These are phyloP conservation scores for Macrotis lagotis DNA, from an alignment of 2,113 vertebrate species.

Conservation along the genomic window DNA sequence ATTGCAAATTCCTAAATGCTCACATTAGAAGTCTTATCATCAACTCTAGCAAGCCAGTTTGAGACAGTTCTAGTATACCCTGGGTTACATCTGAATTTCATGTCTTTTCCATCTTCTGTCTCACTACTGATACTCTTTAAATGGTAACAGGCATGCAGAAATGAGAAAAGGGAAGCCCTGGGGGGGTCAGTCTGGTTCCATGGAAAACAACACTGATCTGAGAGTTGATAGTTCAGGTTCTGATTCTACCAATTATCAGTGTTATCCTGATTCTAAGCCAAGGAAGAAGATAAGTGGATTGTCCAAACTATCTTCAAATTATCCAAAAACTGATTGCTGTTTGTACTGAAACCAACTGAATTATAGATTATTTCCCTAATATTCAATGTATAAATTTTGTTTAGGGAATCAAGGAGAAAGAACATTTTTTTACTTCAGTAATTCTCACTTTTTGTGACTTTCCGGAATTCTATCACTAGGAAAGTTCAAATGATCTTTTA, in stretches of 20 bases:
- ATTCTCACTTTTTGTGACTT: not conserved
- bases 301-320: not conserved
- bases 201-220: not conserved
- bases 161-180: not conserved
- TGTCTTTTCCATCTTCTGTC: not conserved
- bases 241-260: not conserved
- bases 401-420: constrained; percentile 5
- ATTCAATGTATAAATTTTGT: constrained; percentile 9
- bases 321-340: not conserved
- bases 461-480: not conserved
- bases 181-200: not conserved
- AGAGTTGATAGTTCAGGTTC: not conserved
- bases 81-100: not conserved
- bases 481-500: not conserved
- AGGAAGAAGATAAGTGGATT: not conserved
- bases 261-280: not conserved
- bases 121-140: not conserved
- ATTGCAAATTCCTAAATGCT: not conserved
- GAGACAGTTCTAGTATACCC: not conserved
- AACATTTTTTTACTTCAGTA: not conserved
- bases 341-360: constrained; percentile 26
- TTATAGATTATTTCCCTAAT: not conserved
- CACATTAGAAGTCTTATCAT: not conserved
- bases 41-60: not conserved
- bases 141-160: not conserved